These are phyloP conservation scores for Trochalopteron elliotii DNA, from an alignment of 2,113 vertebrate genomes.

Conservation along the genomic window DNA sequence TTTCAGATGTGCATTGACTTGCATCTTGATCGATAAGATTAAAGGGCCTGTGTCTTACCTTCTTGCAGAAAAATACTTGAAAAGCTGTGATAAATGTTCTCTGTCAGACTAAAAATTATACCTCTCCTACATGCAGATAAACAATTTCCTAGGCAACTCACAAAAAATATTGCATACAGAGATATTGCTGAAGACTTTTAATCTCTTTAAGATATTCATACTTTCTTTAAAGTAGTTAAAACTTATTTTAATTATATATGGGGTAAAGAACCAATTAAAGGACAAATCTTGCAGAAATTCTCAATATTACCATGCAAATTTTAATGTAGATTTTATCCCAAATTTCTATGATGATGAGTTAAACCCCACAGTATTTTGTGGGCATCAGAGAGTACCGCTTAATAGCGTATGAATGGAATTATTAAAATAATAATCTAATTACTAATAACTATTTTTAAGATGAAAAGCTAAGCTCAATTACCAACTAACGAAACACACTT, in stretches of 20 bases:
- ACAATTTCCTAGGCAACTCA: conserved; percentile 25
- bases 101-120: background rate
- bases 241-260: background rate
- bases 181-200: background rate
- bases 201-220: background rate
- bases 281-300: background rate
- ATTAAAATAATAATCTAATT: background rate
- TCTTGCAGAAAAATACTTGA: background rate
- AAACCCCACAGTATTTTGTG: background rate
- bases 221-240: background rate
- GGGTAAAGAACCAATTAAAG: background rate
- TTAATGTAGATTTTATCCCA: background rate
- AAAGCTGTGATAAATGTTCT: background rate
- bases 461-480: background rate
- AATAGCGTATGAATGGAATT: background rate
- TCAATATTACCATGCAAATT: background rate
- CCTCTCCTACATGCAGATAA: background rate
- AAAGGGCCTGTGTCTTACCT: background rate
- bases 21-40: background rate
- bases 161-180: background rate
- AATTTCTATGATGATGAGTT: background rate
- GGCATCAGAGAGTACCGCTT: background rate
- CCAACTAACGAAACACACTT: background rate
- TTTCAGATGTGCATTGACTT: background rate
- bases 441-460: background rate